These are phyloP conservation scores for Muscicapa comitata DNA, from an alignment of 2,797 vertebrate genomes.

Conservation along the genomic window DNA sequence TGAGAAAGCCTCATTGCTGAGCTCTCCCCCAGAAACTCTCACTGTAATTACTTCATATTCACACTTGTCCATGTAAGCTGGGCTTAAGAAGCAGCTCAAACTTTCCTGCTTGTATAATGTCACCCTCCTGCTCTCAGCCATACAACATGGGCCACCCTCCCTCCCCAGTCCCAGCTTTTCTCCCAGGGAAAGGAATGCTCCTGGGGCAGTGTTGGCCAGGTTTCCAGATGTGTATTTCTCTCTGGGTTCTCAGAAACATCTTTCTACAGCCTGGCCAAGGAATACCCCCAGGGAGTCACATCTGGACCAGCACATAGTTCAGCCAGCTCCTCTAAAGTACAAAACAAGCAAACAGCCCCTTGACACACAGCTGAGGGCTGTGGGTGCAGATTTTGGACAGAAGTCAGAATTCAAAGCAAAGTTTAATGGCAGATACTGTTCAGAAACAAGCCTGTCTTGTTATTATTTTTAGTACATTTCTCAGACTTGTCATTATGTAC, in stretches of 20 bases:
- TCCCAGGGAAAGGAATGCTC: neutral
- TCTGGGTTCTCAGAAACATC: neutral
- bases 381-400: neutral
- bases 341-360: neutral
- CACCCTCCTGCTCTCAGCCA: neutral
- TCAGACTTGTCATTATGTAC: neutral
- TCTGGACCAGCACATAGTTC: neutral
- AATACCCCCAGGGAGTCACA: neutral
- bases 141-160: fast-evolving
- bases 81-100: neutral
- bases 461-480: slow-evolving; percentile 44
- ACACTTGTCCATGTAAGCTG: neutral
- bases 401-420: slow-evolving; percentile 11
- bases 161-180: neutral
- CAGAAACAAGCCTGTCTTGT: slow-evolving; percentile 3
- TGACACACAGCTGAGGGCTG: neutral
- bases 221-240: neutral
- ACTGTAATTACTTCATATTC: neutral
- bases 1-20: neutral
- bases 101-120: neutral
- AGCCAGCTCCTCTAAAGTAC: neutral
- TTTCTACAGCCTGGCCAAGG: neutral
- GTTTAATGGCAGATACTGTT: neutral
- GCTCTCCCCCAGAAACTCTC: neutral
- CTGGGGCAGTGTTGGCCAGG: neutral